Evolutionary conservation across 2,888 invertebrate genomes (phyloP).

Genomic region (Melolontha melolontha): DNA sequence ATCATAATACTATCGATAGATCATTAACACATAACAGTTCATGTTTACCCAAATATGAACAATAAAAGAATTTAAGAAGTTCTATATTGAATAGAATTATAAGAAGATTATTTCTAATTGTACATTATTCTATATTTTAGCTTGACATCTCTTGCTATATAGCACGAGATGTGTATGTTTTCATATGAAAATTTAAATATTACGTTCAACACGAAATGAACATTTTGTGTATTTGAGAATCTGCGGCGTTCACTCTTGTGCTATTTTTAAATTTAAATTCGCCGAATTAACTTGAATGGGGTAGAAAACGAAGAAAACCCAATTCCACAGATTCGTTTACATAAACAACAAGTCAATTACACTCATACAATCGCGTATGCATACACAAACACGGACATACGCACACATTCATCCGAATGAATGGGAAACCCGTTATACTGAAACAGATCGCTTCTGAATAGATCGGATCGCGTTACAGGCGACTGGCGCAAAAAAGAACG

Average conservation of each 20-base stretch:
- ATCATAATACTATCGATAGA: too few species aligned
- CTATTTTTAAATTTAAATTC: slow-evolving; percentile 33
- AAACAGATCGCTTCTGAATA: slow-evolving; percentile 23
- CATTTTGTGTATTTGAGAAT: too few species aligned
- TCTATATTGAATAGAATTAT: too few species aligned
- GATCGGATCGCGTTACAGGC: slow-evolving; percentile 31
- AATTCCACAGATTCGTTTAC: slow-evolving; percentile 37
- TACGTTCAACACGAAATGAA: not conserved
- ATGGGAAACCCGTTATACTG: slow-evolving; percentile 27
- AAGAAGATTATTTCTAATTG: too few species aligned
- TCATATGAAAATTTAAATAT: too few species aligned
- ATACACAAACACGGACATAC: not conserved
- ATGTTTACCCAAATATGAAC: too few species aligned
- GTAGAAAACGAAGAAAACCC: slow-evolving; percentile 30
- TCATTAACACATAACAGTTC: too few species aligned
- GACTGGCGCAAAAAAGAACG: slow-evolving; percentile 34
- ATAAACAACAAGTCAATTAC: slow-evolving; percentile 38
- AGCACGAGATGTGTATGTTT: too few species aligned
- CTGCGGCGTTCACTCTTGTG: too few species aligned
- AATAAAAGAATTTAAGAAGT: too few species aligned
- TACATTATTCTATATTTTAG: too few species aligned
- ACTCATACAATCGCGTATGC: slow-evolving; percentile 19
- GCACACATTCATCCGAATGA: slow-evolving; percentile 10
- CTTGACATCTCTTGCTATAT: too few species aligned
- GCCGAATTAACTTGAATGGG: slow-evolving; percentile 29